phyloP scores from a whole-genome alignment of 30 jellyfish, hydroid and myxozoan genomes.

The Euphysa ruthae region DNA sequence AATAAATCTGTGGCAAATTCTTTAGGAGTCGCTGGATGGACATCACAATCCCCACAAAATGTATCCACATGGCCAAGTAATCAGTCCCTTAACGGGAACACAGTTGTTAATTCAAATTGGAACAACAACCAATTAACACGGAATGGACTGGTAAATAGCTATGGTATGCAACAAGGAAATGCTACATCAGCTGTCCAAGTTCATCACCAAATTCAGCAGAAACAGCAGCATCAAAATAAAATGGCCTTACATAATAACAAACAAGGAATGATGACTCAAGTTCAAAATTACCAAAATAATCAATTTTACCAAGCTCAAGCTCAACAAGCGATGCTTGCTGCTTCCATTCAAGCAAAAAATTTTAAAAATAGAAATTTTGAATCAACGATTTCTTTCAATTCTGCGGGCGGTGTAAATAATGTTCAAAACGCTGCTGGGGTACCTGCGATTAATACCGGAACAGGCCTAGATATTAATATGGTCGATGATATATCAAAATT shows the following conservation, averaged over 20 bases:
- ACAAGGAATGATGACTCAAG: not conserved
- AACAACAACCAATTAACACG: conserved; percentile 44
- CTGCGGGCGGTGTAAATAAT: not conserved
- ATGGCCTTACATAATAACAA: conserved; percentile 14
- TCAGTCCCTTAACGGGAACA: conserved; percentile 43
- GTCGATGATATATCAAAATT: conserved; percentile 88
- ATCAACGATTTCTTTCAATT: conserved; percentile 9
- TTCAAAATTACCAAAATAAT: conserved; percentile 7
- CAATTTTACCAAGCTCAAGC: conserved; percentile 14
- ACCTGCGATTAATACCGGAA: not conserved
- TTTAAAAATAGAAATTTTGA: conserved; percentile 16
- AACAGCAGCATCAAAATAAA: conserved; percentile 34
- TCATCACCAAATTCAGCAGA: not conserved
- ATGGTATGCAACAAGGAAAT: conserved; percentile 3
- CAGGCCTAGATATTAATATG: conserved; percentile 75
- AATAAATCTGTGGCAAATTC: conserved; percentile 95
- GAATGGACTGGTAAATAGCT: conserved; percentile 40
- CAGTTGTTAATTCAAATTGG: conserved; percentile 70
- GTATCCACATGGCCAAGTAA: conserved; percentile 85
- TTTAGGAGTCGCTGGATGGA: conserved; percentile 70
- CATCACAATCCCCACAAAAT: conserved; percentile 26
- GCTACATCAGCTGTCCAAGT: conserved; percentile 10
- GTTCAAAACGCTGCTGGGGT: not conserved
- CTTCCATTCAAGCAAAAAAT: conserved; percentile 27
- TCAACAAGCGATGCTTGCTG: conserved; percentile 29